Conservation (phyloP, 2,888 invertebrate genomes). For the Rhogogaster chlorosoma region DNA sequence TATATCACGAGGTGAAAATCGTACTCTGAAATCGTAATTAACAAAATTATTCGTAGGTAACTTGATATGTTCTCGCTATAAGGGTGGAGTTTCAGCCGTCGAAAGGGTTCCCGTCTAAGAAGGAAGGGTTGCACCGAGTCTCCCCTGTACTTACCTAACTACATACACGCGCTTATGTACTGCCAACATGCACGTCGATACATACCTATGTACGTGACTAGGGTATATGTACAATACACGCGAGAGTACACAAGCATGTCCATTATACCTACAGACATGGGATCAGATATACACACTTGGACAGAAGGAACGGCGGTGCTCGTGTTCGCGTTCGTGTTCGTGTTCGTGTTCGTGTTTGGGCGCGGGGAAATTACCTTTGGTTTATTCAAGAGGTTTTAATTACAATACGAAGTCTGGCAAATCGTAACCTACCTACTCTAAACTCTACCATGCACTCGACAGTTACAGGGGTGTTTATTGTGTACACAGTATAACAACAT, state of each 20-base stretch:
- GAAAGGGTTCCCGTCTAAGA: conserved; percentile 69
- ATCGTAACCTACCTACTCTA: conserved; percentile 21
- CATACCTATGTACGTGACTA: conserved; percentile 53
- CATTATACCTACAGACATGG: not conserved
- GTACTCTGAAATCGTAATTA: conserved; percentile 75
- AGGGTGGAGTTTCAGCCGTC: conserved; percentile 47
- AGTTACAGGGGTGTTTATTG: conserved; percentile 2
- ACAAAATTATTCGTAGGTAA: conserved; percentile 76
- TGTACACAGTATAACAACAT: not conserved
- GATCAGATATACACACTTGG: conserved; percentile 15
- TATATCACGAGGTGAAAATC: conserved; percentile 29
- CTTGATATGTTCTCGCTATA: conserved; percentile 70
- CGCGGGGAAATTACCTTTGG: conserved; percentile 71
- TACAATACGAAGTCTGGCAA: conserved; percentile 60
- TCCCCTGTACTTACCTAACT: conserved; percentile 49
- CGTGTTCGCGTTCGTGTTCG: conserved; percentile 53
- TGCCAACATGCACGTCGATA: conserved; percentile 41
- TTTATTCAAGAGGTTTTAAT: conserved; percentile 75
- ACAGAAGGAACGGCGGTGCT: not conserved
- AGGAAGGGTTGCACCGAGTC: conserved; percentile 70
- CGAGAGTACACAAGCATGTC: not conserved
- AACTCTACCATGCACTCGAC: conserved; percentile 12
- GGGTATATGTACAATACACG: not conserved
- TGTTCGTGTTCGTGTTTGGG: conserved; percentile 54
- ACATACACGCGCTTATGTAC: not conserved